Base-by-base conservation (phyloP, 2,797 vertebrate species). In the Acestrorhynchus altus region DNA sequence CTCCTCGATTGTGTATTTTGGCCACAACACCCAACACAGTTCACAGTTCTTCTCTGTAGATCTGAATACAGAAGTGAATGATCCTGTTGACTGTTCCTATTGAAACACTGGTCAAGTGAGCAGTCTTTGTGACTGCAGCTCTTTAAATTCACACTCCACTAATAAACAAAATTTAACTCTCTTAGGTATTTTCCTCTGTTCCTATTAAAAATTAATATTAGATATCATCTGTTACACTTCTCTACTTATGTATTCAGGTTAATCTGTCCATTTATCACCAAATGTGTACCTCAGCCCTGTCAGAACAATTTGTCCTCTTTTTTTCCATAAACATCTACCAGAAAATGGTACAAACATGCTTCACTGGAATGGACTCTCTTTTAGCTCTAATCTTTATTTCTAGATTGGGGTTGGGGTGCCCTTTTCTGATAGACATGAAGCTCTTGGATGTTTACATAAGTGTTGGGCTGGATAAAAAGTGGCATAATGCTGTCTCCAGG, bases 391-490 rank as follows among this genome's bases (percentile, higher is more conserved):
- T 40, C 22, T 26, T 20, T 12, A 18, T 60, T 5, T 18, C 57
- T 60, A 28, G 9, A 22, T 40, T 22, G 40, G 44, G 44, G 52
- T 63, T 31, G 70, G 57, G 4, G 13, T 76, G 63, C 73, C 46
- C 47, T 56, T 57, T 54, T 61, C 46, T 79, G 67, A 75, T 20
- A 22, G 40, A 7, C 9, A 72, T 61, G 31, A 63, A 77, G 26
- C 57, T 28, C 54, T 51, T 54, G 47, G 6, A 56, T 22, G 7
- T 65, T 76, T 57, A 54, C 80, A 66, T 47, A 44, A 63, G 47
- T 18, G 31, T 49, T 68, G 11, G 67, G 70, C 2, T 67, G 28
- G 11, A 59, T 6, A 35, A 52, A 56, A 56, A 35, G 51, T 39
- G 52, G 15, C 65, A 40, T 31, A 49, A 72, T 61, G 28, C 4